Evolutionary conservation across 1,140 invertebrate species (phyloP), one percentile per base, ranked within the genome.

Genomic region (Heliconius nattereri): DNA sequence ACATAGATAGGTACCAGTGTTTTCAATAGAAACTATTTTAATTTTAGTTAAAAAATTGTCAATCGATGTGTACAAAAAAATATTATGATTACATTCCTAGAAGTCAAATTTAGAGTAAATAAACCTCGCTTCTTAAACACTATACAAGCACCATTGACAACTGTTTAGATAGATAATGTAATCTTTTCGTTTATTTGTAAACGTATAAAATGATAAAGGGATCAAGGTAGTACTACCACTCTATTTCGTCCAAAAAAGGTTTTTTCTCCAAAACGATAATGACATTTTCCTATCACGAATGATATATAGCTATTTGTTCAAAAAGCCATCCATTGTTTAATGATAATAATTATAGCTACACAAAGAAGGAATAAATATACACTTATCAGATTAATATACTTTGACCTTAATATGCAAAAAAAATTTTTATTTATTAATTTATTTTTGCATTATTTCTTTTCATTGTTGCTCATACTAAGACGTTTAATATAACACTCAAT

Each of bases 161-260:
- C n/a, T 23, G n/a, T 57, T 57, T 57, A 57, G n/a, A 23, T 57
- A 57, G 7, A 57, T 20, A 57, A 57, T 23, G 54, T 3, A 57
- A 73, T 73, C 72, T 35, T 7, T 3, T 73, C 37, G 40, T 35
- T 37, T 73, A 49, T 73, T 73, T 73, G 73, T 52, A 52, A 32
- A 29, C 5, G 73, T 26, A 74, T 26, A 45, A 74, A 74, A 74
- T 35, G 40, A 74, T 74, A 74, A 74, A 11, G 16, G 45, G 73
- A 74, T 66, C 23, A 66, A 66, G 60, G 23, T 66, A 66, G 5
- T 7, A 45, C 40, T 45, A 45, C 23, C 8, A 66, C n/a, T 29
- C 16, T 29, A 66, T 29, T 13, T 26, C 11, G 23, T 13, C 23
- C 60, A 66, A 66, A 26, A 66, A 29, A 66, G 60, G 60, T 16